A percentile compares a stretch with the other conserved stretches of the same genome.
These are phyloP conservation scores for Porites cylindrica DNA, from an alignment of 92 coral and sea anemone genomes.

Conservation along the genomic window DNA sequence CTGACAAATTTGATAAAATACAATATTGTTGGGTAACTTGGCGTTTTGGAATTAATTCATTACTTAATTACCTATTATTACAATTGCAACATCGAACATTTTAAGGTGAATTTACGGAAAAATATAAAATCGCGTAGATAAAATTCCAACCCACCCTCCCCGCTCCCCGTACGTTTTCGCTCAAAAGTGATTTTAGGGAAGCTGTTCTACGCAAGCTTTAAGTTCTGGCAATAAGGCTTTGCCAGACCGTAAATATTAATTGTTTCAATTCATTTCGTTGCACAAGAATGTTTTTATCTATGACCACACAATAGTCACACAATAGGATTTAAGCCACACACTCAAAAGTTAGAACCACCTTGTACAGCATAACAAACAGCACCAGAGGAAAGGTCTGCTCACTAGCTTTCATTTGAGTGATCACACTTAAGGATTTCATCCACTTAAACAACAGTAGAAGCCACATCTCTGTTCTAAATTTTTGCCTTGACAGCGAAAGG, in stretches of 20 bases:
- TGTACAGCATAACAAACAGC: background rate
- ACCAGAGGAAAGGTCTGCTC: too few relatives aligned
- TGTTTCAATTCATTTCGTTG: background rate
- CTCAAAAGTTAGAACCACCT: background rate
- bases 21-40: constrained; percentile 30
- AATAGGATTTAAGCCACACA: background rate
- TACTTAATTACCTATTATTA: constrained; percentile 28
- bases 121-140: constrained; percentile 1
- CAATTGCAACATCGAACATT: constrained; percentile 25
- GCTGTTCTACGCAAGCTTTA: background rate
- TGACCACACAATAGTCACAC: background rate
- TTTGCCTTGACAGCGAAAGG: background rate
- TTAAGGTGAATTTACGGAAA: constrained; percentile 15
- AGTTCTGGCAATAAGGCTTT: too few relatives aligned
- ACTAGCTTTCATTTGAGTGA: too few relatives aligned
- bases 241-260: background rate
- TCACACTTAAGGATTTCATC: background rate
- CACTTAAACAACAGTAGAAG: background rate
- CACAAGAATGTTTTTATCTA: background rate
- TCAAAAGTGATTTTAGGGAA: background rate
- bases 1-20: constrained; percentile 45
- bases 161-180: background rate
- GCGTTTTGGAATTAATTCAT: constrained; percentile 23
- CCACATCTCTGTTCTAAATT: background rate
- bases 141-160: constrained; percentile 21